A percentile compares a stretch with the other conserved stretches of the same genome.
phyloP scores from a whole-genome alignment of 2,113 vertebrate species.

The Rhineura floridana region DNA sequence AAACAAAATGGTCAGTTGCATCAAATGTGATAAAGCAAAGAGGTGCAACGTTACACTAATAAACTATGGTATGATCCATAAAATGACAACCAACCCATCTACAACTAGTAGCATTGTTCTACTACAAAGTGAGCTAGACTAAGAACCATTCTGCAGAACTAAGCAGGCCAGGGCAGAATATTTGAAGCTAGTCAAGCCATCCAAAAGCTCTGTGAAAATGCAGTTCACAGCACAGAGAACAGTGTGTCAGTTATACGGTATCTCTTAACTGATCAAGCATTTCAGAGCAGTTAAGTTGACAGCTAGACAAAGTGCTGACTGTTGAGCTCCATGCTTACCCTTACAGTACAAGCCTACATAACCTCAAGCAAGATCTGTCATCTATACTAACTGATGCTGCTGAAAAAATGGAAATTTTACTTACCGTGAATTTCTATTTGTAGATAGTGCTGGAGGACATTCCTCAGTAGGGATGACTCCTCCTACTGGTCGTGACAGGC shows the following conservation, averaged over 20 bases:
- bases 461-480: no score
- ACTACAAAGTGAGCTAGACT: no score
- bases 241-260: not conserved
- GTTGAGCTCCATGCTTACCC: not conserved
- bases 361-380: not conserved
- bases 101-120: not conserved
- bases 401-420: no score
- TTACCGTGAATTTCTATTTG: no score
- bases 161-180: not conserved
- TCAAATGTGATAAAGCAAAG: not conserved
- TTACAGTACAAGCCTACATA: not conserved
- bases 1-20: not conserved
- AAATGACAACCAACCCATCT: not conserved
- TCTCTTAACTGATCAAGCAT: constrained; percentile 6
- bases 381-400: not conserved
- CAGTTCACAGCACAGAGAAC: not conserved
- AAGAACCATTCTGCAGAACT: not conserved
- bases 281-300: not conserved
- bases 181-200: not conserved
- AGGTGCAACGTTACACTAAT: not conserved
- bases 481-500: no score
- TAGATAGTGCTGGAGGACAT: no score
- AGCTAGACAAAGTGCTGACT: not conserved
- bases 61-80: not conserved
- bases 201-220: constrained; percentile 3